A percentile compares a stretch with the other conserved stretches of the same genome.
phyloP scores from a whole-genome alignment of 2,888 invertebrate species.

The Dastarcus helophoroides region DNA sequence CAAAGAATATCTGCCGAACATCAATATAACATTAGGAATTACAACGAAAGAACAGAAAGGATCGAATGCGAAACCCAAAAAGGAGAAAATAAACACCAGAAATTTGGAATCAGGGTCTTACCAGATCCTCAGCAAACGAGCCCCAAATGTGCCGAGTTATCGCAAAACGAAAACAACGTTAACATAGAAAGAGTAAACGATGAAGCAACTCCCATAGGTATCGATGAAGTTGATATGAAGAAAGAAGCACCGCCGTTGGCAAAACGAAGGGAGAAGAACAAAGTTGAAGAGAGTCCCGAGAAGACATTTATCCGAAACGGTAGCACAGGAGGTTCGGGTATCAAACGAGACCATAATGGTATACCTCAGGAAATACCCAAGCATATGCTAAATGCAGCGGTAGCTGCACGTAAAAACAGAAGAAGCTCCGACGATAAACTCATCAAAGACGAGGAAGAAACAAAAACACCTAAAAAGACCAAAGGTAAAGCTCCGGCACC shows the following conservation, averaged over 20 bases:
- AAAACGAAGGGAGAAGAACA: constrained; percentile 40
- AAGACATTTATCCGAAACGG: constrained; percentile 32
- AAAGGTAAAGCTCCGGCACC: constrained; percentile 67
- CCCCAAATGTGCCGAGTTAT: constrained; percentile 31
- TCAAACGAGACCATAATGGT: constrained; percentile 46
- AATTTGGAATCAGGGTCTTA: constrained; percentile 58
- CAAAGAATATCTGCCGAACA: constrained; percentile 25
- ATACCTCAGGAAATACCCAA: constrained; percentile 61
- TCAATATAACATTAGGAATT: constrained; percentile 23
- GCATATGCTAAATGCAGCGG: constrained; percentile 61
- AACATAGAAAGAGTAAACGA: constrained; percentile 14
- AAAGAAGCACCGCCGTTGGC: constrained; percentile 33
- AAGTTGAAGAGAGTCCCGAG: constrained; percentile 31
- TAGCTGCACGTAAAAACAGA: constrained; percentile 55
- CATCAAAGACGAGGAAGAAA: constrained; percentile 22
- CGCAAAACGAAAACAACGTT: constrained; percentile 34
- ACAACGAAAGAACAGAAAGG: constrained; percentile 19
- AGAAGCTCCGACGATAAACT: constrained; percentile 38
- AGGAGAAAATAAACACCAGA: constrained; percentile 46
- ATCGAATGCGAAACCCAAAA: constrained; percentile 44
- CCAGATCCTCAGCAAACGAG: constrained; percentile 34
- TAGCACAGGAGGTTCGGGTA: constrained; percentile 46
- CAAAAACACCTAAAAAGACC: constrained; percentile 44
- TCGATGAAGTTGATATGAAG: constrained; percentile 43
- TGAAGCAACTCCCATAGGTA: constrained; percentile 16